Evolutionary conservation across 2,113 vertebrate genomes (phyloP).

Genomic region (Piliocolobus tephrosceles): DNA sequence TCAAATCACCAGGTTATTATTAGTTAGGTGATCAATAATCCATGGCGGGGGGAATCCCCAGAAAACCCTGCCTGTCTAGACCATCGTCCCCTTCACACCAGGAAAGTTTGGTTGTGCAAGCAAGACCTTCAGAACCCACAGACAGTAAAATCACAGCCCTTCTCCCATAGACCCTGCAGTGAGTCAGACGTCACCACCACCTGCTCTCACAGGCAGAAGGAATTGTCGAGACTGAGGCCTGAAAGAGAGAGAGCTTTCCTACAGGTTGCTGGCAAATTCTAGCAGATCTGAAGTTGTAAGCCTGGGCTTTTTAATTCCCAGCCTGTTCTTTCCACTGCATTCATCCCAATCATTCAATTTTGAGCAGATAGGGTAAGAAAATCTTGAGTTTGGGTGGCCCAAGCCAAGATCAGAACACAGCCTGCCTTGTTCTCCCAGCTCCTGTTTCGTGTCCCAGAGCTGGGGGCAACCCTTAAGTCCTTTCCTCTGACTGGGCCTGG

Average conservation of each 20-base stretch:
- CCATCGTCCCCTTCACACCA: not conserved
- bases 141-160: accelerated
- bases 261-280: accelerated
- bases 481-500: not conserved
- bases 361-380: no score
- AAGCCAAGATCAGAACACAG: not conserved
- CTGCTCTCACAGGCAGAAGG: not conserved
- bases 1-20: no score
- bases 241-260: not conserved
- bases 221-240: accelerated
- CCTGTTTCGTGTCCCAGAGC: not conserved
- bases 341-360: no score
- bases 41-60: accelerated
- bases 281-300: accelerated
- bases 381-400: no score
- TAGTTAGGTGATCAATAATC: not conserved
- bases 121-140: not conserved
- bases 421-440: not conserved
- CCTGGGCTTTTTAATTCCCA: not conserved
- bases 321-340: not conserved
- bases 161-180: not conserved
- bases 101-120: not conserved
- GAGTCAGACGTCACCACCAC: accelerated
- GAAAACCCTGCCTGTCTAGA: not conserved
- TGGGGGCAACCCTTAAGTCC: not conserved